phyloP scores from a whole-genome alignment of 35 echinoderm and acorn worm genomes.

The Lytechinus pictus region DNA sequence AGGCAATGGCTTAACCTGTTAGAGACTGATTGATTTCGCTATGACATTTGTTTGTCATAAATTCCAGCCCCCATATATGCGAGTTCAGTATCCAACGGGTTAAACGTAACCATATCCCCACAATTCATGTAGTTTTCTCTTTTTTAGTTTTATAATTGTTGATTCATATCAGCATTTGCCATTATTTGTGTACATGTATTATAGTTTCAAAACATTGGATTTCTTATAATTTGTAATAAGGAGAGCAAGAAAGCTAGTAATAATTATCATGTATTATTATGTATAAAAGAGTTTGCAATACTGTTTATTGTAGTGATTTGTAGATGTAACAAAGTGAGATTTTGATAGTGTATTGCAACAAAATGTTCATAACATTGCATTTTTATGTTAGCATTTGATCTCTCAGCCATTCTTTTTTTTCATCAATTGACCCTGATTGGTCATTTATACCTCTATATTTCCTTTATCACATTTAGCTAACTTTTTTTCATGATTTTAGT shows the following conservation, averaged over 20 bases:
- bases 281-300: constrained; percentile 6
- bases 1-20: too few relatives aligned
- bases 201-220: background rate
- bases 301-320: background rate
- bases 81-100: too few relatives aligned
- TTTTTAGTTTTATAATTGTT: too few relatives aligned
- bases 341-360: background rate
- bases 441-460: too few relatives aligned
- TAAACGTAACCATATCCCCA: too few relatives aligned
- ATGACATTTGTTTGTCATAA: too few relatives aligned
- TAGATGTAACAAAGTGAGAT: background rate
- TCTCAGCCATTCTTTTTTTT: background rate
- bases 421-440: background rate
- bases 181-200: background rate
- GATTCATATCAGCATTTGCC: background rate
- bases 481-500: too few relatives aligned
- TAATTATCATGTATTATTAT: background rate
- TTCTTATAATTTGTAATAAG: background rate
- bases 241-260: background rate
- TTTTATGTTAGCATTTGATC: background rate
- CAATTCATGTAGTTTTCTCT: too few relatives aligned
- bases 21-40: too few relatives aligned
- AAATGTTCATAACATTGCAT: constrained; percentile 5
- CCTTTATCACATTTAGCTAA: too few relatives aligned
- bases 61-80: too few relatives aligned